Evolutionary conservation across 2,888 invertebrate species (phyloP), one percentile per base, ranked within the genome.

Genomic region (Drosophila gaucha): DNA sequence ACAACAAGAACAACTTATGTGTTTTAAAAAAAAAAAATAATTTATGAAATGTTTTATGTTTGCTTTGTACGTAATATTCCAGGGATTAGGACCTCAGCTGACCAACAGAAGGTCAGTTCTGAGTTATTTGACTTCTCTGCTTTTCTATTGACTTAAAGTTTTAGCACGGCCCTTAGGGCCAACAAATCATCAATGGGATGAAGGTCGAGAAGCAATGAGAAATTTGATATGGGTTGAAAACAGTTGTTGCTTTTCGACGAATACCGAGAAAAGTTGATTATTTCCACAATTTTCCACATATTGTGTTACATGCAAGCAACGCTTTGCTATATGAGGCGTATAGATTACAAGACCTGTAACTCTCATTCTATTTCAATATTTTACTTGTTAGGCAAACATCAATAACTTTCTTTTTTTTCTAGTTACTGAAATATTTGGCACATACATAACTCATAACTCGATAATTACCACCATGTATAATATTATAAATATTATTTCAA

Each of bases 101-200:
- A 41, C 52, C 51, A 24, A 28, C 8, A 26, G 63, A 73, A 73
- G 73, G 73, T 73, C 65, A 60, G n/a, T 30, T n/a, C 24, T 44
- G 49, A 31, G 18, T 39, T 72, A 31, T 70, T 57, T 51, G 22
- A 44, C 24, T 46, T 46, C 16, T 10, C 46, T 14, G 22, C 22
- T 12, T 16, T n/a, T 33, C 16, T 69, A 69, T 73, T 73, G 50
- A 62, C 66, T 33, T 24, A 6, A 73, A 58, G 69, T 58, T 66
- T 69, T 63, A 57, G 49, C 36, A 26, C 49, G 14, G 38, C 49
- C 56, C 1, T 14, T 31, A n/a, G n/a, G 30, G 30, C 52, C 49
- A 33, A 58, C 64, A 43, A 12, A 22, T 31, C 31, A 35, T 49
- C 41, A 24, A 22, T 41, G 8, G 18, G 6, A n/a, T n/a, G 65